Percentiles rank a stretch among this genome's conserved stretches.
Evolutionary conservation across 2,888 invertebrate species (phyloP).

Genomic region (Lordiphosa andalusiaca): DNA sequence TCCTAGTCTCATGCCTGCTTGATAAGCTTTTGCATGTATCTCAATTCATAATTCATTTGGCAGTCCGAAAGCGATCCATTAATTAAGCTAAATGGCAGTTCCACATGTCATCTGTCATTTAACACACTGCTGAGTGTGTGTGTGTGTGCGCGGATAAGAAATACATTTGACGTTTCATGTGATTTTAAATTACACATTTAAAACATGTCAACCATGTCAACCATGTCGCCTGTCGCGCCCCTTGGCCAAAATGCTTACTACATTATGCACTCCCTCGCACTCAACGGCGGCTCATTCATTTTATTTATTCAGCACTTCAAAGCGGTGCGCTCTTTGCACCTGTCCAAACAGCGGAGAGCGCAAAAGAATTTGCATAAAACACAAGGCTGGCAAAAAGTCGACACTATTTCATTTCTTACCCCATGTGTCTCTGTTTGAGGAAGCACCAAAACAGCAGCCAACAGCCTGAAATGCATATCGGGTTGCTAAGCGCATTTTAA

Average conservation of each 20-base stretch:
- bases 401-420: slow-evolving; percentile 59
- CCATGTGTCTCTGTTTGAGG: slow-evolving; percentile 4
- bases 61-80: too few relatives aligned
- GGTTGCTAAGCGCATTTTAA: slow-evolving; percentile 43
- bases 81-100: too few relatives aligned
- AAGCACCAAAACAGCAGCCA: slow-evolving; percentile 11
- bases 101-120: too few relatives aligned
- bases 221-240: too few relatives aligned
- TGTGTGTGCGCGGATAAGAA: too few relatives aligned
- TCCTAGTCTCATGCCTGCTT: too few relatives aligned
- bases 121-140: too few relatives aligned
- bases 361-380: slow-evolving; percentile 65
- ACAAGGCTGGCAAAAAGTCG: slow-evolving; percentile 57
- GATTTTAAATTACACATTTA: slow-evolving; percentile 13
- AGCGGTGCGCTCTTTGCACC: slow-evolving; percentile 50
- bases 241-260: slow-evolving; percentile 22
- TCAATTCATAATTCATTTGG: too few relatives aligned
- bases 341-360: slow-evolving; percentile 55
- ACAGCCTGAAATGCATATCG: slow-evolving; percentile 7
- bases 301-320: slow-evolving; percentile 69
- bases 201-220: slow-evolving; percentile 37
- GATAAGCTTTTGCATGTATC: too few relatives aligned
- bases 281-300: slow-evolving; percentile 66
- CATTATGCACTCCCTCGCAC: slow-evolving; percentile 67
- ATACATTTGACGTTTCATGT: too few relatives aligned